Evolutionary conservation across 2,888 invertebrate genomes (phyloP).

Genomic region (Oasisia sp.): DNA sequence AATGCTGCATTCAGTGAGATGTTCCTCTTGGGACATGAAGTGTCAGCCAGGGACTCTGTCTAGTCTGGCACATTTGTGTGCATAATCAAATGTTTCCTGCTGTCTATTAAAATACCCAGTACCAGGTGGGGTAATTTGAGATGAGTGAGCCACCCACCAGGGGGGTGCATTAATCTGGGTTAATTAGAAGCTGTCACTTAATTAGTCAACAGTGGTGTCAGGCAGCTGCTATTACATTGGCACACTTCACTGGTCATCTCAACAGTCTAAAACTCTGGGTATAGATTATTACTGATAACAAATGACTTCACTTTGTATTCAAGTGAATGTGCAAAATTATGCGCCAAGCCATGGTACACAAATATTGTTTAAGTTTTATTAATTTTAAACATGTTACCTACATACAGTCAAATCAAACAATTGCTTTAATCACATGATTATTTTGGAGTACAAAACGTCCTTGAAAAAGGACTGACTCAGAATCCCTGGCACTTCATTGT

Average conservation of each 20-base stretch:
- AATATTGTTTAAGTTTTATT: no score
- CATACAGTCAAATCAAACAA: no score
- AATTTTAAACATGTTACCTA: no score
- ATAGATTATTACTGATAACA: not conserved
- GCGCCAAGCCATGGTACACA: no score
- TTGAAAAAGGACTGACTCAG: no score
- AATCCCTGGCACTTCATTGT: no score
- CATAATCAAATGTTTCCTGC: slow-evolving; percentile 12
- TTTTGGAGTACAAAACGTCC: no score
- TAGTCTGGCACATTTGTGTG: not conserved
- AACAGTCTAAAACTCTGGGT: not conserved
- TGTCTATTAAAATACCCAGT: not conserved
- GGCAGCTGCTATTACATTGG: not conserved
- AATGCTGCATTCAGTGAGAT: not conserved
- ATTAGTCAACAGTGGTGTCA: not conserved
- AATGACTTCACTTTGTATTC: no score
- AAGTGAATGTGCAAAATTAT: no score
- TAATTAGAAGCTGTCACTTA: not conserved
- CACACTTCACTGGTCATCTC: not conserved
- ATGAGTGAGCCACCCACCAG: not conserved
- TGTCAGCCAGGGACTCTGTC: not conserved
- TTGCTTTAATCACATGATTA: no score
- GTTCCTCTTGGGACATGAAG: not conserved
- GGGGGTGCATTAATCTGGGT: slow-evolving; percentile 11
- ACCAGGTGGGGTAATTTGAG: not conserved